A percentile compares a stretch with the other conserved stretches of the same genome.
Evolutionary conservation across 2,113 vertebrate species (phyloP).

Genomic region (Saguinus midas): DNA sequence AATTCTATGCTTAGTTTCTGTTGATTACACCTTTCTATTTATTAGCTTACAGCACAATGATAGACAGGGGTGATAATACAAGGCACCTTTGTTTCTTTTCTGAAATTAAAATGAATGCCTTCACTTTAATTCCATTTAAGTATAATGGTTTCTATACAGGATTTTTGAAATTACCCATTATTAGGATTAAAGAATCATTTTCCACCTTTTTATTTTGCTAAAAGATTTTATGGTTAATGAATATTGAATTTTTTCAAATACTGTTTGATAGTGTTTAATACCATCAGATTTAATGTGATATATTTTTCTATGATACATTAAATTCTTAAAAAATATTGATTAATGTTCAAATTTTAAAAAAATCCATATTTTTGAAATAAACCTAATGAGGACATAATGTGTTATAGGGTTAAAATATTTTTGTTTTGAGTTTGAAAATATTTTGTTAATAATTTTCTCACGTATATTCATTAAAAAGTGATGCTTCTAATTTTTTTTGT

Average conservation of each 20-base stretch:
- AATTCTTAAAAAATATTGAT: neutral
- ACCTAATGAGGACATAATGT: neutral
- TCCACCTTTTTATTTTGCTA: neutral
- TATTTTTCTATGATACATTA: neutral
- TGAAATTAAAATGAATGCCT: neutral
- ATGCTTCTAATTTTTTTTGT: neutral
- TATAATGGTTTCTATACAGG: neutral
- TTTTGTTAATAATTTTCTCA: neutral
- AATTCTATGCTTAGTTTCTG: neutral
- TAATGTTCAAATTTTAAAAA: neutral
- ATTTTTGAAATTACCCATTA: neutral
- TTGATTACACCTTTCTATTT: neutral
- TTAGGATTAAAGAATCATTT: neutral
- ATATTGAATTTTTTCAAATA: neutral
- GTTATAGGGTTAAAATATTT: neutral
- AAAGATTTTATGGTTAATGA: neutral
- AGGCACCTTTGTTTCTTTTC: neutral
- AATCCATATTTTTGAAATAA: neutral
- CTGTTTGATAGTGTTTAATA: neutral
- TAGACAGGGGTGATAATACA: neutral
- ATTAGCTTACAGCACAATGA: neutral
- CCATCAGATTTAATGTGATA: neutral
- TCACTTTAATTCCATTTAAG: neutral
- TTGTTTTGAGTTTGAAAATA: neutral
- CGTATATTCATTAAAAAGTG: neutral